phyloP scores from a whole-genome alignment of 2,113 vertebrate species.

The Enhydra lutris region DNA sequence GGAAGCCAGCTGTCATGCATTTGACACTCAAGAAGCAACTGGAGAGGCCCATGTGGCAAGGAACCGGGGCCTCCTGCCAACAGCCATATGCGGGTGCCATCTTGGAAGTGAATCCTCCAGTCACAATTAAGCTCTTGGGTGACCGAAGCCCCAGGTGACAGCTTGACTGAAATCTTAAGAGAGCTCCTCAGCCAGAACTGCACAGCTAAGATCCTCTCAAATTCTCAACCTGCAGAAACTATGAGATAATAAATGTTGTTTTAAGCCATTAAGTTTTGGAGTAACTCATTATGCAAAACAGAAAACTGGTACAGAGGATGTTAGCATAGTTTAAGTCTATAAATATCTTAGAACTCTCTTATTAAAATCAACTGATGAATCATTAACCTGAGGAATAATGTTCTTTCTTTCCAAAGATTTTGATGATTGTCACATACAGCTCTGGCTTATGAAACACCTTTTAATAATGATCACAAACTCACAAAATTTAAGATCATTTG shows the following conservation, averaged over 20 bases:
- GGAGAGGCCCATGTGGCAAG: background rate
- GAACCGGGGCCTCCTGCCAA: background rate
- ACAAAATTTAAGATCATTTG: background rate
- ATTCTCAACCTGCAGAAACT: background rate
- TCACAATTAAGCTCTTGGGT: background rate
- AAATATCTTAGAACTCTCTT: constrained; percentile 26
- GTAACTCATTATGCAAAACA: background rate
- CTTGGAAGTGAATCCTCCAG: background rate
- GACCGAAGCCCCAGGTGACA: background rate
- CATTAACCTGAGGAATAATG: background rate
- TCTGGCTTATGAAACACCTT: background rate
- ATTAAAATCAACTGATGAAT: constrained; percentile 4
- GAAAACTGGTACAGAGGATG: constrained; percentile 20
- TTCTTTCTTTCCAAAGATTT: background rate
- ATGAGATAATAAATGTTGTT: background rate
- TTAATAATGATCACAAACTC: constrained; percentile 9
- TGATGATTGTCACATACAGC: background rate
- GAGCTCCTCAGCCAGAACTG: background rate
- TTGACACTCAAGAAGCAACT: background rate
- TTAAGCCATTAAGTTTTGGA: constrained; percentile 14
- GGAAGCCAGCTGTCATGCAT: background rate
- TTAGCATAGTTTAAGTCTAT: background rate
- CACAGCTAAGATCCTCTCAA: background rate
- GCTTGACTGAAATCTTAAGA: background rate
- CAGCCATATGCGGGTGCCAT: background rate